A percentile compares a stretch with the other conserved stretches of the same genome.
These are phyloP conservation scores for Chascanopsetta lugubris DNA, from an alignment of 2,113 vertebrate species.

Conservation along the genomic window DNA sequence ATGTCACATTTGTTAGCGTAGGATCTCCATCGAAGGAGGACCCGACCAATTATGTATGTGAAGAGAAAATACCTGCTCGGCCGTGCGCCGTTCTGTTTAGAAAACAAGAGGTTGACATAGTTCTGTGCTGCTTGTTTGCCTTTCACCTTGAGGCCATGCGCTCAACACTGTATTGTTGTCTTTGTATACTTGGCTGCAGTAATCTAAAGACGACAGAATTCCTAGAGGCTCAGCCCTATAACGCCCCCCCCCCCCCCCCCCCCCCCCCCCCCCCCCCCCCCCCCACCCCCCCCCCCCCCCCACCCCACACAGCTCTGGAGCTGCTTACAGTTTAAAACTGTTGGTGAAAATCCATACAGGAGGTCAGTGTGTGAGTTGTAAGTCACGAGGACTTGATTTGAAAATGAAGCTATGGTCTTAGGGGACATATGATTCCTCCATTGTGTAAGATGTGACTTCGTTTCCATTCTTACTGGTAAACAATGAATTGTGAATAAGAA, in stretches of 20 bases:
- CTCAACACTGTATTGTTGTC: slow-evolving; percentile 57
- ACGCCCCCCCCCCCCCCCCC: too few species aligned
- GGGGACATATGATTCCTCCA: not conserved
- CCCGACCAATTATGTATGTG: not conserved
- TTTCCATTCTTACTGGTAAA: too few species aligned
- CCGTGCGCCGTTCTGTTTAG: not conserved
- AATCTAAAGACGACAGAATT: slow-evolving; percentile 59
- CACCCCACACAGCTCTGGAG: slow-evolving; percentile 1
- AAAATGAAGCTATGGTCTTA: not conserved
- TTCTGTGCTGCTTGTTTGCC: slow-evolving; percentile 49
- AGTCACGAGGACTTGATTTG: not conserved
- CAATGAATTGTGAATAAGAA: too few species aligned
- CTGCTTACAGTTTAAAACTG: slow-evolving; percentile 14
- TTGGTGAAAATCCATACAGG: slow-evolving; percentile 4
- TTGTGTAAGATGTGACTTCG: too few species aligned
- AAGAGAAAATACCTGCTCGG: not conserved
- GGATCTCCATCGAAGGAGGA: not conserved
- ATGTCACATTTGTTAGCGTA: not conserved
- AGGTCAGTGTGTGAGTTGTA: not conserved
- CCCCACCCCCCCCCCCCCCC: too few species aligned
- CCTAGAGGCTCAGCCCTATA: slow-evolving; percentile 36
- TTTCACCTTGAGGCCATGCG: slow-evolving; percentile 40
- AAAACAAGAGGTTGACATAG: slow-evolving; percentile 20
- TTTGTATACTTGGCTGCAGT: slow-evolving; percentile 34
- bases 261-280: too few species aligned